Base-by-base conservation (phyloP, 2,113 vertebrate species). In the Cyphomyrus discorhynchus region DNA sequence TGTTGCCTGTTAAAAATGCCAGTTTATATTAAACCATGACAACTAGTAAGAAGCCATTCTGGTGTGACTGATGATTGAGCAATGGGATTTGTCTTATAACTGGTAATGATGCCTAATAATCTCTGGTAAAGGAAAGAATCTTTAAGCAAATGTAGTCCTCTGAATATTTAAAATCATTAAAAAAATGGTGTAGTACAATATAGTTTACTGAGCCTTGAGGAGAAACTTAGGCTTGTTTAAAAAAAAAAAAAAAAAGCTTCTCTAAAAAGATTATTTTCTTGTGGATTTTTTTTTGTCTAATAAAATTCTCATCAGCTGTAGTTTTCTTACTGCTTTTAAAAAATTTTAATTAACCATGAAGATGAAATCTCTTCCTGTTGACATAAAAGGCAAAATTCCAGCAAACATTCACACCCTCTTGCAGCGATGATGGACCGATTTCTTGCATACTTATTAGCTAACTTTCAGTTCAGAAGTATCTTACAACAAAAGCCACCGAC, bases 21-120 rank as follows among this genome's bases (percentile, higher is more conserved):
- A 84, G 80, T 90, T 88, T 88, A 88, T 90, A 88, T 90, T 88
- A 90, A 88, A 88, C 53, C 70, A 88, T n/a, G 80, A 89, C 1
- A 74, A 46, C 42, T 53, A 88, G 88, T 86, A 85, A 42, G 35
- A 84, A 58, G n/a, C 4, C 56, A 39, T 46, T 62, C 13, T 2
- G 3, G 56, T 58, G 2, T 62, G 52, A 39, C 24, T 50, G n/a
- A 45, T 85, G 52, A 42, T 49, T 11, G 27, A 84, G 50, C 19
- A 88, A 42, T n/a, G n/a, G 56, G 21, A 45, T 62, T 66, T 13
- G 21, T 66, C 35, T 45, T 27, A 42, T 62, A 42, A 88, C 2
- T 39, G 13, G 19, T 24, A 84, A 42, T 83, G 15, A 42, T 47
- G 53, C 86, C 21, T 42, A 62, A 62, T 58, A 56, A 17, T 52